Conservation (phyloP, 2,113 vertebrate species). For the Notothenia coriiceps region DNA sequence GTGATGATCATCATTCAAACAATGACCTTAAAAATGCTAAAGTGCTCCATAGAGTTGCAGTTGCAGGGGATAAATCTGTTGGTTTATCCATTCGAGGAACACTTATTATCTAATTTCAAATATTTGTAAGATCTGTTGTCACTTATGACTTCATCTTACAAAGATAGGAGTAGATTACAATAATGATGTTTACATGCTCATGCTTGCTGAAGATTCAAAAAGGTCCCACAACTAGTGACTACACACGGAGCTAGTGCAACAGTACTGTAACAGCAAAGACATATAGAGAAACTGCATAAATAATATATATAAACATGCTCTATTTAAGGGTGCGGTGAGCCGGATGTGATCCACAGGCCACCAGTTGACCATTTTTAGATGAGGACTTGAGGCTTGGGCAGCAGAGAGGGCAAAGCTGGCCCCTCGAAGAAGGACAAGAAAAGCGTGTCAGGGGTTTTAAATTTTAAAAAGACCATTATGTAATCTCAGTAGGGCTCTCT, state of each 20-base stretch:
- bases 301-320: background rate
- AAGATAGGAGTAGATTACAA: background rate
- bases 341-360: conserved; percentile 20
- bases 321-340: conserved; percentile 27
- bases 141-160: background rate
- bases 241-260: background rate
- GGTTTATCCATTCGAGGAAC: no score
- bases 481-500: conserved; percentile 69
- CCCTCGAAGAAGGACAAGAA: conserved; percentile 53
- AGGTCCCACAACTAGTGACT: background rate
- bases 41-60: background rate
- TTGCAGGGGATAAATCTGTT: no score
- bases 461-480: conserved; percentile 71
- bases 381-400: conserved; percentile 25
- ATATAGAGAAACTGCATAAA: background rate
- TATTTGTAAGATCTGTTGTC: background rate
- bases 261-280: background rate
- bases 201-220: background rate
- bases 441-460: conserved; percentile 73
- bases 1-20: background rate
- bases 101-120: no score
- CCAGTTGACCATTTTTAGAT: conserved; percentile 43
- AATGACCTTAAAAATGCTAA: background rate
- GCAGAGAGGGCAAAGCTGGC: conserved; percentile 40
- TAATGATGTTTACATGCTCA: no score